Percentiles rank a stretch among this genome's conserved stretches.
phyloP scores from a whole-genome alignment of 2,888 invertebrate species.

The Habroteleia sp. region DNA sequence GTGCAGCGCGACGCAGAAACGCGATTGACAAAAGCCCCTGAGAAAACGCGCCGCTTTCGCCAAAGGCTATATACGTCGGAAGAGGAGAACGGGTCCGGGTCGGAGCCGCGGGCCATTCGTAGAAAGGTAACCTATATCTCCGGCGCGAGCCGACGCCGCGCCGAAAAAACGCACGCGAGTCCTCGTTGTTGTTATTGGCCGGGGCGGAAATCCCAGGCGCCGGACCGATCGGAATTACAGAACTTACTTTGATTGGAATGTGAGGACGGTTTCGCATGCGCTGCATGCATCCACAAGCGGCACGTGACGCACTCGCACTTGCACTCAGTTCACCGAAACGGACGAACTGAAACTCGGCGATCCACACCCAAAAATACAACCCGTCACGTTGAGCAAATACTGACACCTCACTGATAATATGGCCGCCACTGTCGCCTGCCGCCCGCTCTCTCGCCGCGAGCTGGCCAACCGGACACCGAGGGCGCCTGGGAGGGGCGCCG shows the following conservation, averaged over 20 bases:
- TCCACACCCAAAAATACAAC: conserved; percentile 80
- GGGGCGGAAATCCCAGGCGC: conserved; percentile 31
- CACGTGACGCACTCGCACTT: conserved; percentile 74
- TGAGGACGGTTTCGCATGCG: conserved; percentile 71
- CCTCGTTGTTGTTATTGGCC: conserved; percentile 19
- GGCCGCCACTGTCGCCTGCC: conserved; percentile 73
- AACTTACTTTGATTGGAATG: conserved; percentile 66
- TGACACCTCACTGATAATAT: conserved; percentile 81
- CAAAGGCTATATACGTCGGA: conserved; percentile 29
- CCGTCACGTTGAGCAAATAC: conserved; percentile 80
- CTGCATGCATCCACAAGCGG: conserved; percentile 74
- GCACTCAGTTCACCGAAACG: conserved; percentile 62
- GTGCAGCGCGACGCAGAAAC: conserved; percentile 4
- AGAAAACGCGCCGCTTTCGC: conserved; percentile 26
- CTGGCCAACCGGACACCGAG: conserved; percentile 43
- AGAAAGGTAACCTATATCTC: conserved; percentile 56
- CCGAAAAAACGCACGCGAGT: too few species aligned
- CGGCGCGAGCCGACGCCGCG: conserved; percentile 1
- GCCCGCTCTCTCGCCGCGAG: conserved; percentile 57
- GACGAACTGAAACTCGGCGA: conserved; percentile 73
- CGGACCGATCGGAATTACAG: conserved; percentile 8
- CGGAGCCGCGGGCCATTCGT: conserved; percentile 46
- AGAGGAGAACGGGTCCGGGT: conserved; percentile 25
- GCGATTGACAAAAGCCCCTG: conserved; percentile 4
- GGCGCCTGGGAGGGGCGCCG: conserved; percentile 2